Evolutionary conservation across 2,888 invertebrate genomes (phyloP).

Genomic region (Ormyrus labotus): DNA sequence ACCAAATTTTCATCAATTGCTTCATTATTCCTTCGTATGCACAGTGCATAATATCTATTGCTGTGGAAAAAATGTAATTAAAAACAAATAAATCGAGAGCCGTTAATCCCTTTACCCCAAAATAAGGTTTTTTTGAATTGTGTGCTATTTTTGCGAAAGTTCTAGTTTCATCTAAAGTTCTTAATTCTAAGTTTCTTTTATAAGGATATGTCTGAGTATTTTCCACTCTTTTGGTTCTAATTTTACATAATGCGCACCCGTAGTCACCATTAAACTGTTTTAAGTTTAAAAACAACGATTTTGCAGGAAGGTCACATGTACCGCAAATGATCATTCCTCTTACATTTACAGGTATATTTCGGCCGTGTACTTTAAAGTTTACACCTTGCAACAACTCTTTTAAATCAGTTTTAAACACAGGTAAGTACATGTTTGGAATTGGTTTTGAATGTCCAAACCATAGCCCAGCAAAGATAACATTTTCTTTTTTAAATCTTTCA

Average conservation of each 20-base stretch:
- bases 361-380: background rate
- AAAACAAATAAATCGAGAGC: background rate
- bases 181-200: background rate
- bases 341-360: background rate
- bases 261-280: background rate
- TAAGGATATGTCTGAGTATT: conserved; percentile 7
- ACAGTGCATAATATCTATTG: conserved; percentile 20
- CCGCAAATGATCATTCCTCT: conserved; percentile 35
- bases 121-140: background rate
- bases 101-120: conserved; percentile 6
- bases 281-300: background rate
- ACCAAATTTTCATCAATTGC: conserved; percentile 18
- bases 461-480: background rate
- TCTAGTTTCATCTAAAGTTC: conserved; percentile 18
- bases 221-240: background rate
- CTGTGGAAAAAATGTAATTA: background rate
- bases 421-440: background rate
- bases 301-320: conserved; percentile 50
- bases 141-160: background rate
- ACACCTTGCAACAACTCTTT: background rate
- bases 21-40: background rate
- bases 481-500: no score
- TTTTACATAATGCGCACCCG: background rate
- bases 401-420: background rate
- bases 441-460: background rate